phyloP scores from a whole-genome alignment of 2,888 invertebrate genomes.

The Protophormia terraenovae region DNA sequence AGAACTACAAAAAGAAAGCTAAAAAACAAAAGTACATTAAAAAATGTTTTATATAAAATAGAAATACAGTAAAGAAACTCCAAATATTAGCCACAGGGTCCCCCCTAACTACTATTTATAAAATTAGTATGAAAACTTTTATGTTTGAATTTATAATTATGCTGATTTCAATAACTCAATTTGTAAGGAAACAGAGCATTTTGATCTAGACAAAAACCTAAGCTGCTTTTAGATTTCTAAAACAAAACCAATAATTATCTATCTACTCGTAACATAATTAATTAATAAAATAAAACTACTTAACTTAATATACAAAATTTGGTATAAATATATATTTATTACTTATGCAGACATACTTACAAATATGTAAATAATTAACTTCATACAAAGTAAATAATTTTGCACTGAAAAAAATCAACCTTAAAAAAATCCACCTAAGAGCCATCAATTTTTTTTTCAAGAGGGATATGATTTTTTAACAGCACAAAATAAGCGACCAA shows the following conservation, averaged over 20 bases:
- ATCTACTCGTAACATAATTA: not conserved
- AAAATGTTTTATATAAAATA: not conserved
- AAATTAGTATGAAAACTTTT: not conserved
- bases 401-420: not conserved
- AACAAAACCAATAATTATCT: not conserved
- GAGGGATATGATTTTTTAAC: not conserved
- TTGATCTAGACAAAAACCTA: conserved; percentile 14
- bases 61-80: not conserved
- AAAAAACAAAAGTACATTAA: not conserved
- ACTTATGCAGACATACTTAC: not conserved
- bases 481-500: no score
- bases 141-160: not conserved
- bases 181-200: conserved; percentile 24
- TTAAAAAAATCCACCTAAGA: not conserved
- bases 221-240: conserved; percentile 37
- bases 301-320: not conserved
- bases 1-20: no score
- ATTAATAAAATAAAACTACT: conserved; percentile 1
- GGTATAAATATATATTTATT: not conserved
- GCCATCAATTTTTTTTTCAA: not conserved
- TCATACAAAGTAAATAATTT: not conserved
- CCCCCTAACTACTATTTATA: conserved; percentile 32
- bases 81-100: conserved; percentile 45
- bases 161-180: not conserved
- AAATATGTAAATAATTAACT: not conserved